Evolutionary conservation across 2,888 invertebrate species (phyloP), one percentile per base, ranked within the genome.

Genomic region (Cheilosia impressa): DNA sequence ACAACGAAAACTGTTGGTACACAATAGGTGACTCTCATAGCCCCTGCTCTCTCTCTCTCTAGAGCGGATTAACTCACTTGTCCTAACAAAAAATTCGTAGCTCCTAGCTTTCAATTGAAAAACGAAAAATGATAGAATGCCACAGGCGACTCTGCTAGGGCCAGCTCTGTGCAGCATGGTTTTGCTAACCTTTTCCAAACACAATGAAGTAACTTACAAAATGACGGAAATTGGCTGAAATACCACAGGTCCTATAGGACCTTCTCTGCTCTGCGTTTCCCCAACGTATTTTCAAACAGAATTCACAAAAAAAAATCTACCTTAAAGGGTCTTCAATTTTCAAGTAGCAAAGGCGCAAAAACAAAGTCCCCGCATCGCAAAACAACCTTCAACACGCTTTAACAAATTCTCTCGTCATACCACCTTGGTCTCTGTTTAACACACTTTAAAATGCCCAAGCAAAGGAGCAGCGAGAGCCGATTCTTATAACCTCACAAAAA

Each of bases 331-430:
- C 34, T 17, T 38, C 53, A 50, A 63, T n/a, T 4, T 31, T 15
- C 13, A 34, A 5, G 24, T 4, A 22, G 22, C 24, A n/a, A 38
- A 19, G 15, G 4, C 38, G 4, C 31, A 27, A 45, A 34, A 57
- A 15, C 13, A 15, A 43, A 45, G 24, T 22, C 22, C 15, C 24
- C 38, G 15, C 31, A 1, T 31, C 0, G 31, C 31, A 58, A 58
- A 63, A 63, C 38, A 53, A 53, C 73, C 43, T 63, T 63, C 27
- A 63, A 45, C 62, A 45, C 72, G 22, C 31, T 63, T 53, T 45
- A 55, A 73, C 73, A 73, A 62, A 72, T 72, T 52, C 52, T 62
- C 52, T 52, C 60, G 15, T 55, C 45, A 55, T 63, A 45, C 63
- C 65, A 75, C 57, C 66, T 58, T 38, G 57, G 47, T 57, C 63